phyloP scores from a whole-genome alignment of 2,113 vertebrate genomes.

The Scomber colias region DNA sequence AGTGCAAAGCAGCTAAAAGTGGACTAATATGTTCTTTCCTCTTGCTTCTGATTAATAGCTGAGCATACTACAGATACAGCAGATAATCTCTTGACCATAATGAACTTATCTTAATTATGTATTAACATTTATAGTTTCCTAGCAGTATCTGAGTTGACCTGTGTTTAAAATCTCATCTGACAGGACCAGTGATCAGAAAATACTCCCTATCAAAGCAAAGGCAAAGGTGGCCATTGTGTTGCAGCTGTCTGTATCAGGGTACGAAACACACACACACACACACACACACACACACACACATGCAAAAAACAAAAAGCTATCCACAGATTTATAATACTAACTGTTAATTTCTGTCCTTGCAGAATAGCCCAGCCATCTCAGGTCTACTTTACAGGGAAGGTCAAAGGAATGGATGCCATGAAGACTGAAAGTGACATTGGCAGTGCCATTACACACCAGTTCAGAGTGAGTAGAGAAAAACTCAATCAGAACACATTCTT shows the following conservation, averaged over 20 bases:
- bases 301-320: slow-evolving; percentile 5
- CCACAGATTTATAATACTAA: background rate
- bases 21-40: no score
- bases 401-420: slow-evolving; percentile 87
- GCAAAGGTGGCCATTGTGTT: slow-evolving; percentile 91
- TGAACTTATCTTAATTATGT: background rate
- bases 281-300: background rate
- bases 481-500: background rate
- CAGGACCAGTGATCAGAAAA: slow-evolving; percentile 91
- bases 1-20: no score
- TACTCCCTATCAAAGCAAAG: slow-evolving; percentile 85
- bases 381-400: slow-evolving; percentile 88
- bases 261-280: slow-evolving; percentile 50
- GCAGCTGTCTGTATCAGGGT: slow-evolving; percentile 93
- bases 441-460: slow-evolving; percentile 91
- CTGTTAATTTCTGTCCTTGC: slow-evolving; percentile 7
- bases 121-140: slow-evolving; percentile 4
- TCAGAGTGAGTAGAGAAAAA: slow-evolving; percentile 88
- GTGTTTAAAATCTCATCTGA: slow-evolving; percentile 48
- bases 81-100: background rate
- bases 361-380: slow-evolving; percentile 95
- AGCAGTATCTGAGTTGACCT: background rate
- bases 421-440: slow-evolving; percentile 91
- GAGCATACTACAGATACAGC: background rate
- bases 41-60: no score